Base-by-base conservation (phyloP, 2,888 invertebrate species). In the Pseudeuparius sepicola region DNA sequence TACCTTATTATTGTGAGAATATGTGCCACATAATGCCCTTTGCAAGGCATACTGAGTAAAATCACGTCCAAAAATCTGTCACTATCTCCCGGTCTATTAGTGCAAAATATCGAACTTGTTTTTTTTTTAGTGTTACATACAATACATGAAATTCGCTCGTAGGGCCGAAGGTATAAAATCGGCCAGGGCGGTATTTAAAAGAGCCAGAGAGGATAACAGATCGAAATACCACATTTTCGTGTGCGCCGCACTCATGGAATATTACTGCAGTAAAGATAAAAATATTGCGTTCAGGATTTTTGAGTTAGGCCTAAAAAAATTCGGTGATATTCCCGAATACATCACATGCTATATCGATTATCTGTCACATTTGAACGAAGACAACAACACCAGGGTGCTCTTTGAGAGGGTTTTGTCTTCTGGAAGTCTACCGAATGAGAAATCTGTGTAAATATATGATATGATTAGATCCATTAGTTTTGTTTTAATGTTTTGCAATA, bases 101-200 rank as follows among this genome's bases (percentile, higher is more conserved):
- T n/a, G n/a, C n/a, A n/a, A n/a, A n/a, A n/a, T n/a, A n/a, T n/a
- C n/a, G n/a, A n/a, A n/a, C n/a, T n/a, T n/a, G n/a, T n/a, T n/a
- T n/a, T 7, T 28, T 24, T 54, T 56, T 4, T 52, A 88, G 75
- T 89, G 90, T 0, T 99, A 90, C 57, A 89, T 98, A 10, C 98
- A 98, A 57, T 94, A 96, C 57, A 98, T 99, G 97, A 94, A 96
- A 66, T 99, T 98, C 60, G 87, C 93, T 0, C 70, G 98, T 9
- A 68, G 98, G 31, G 93, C 96, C 0, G 97, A 99, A 60, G 98
- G 98, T 14, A 97, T 98, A 45, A 96, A 96, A 62, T 84, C 94
- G 0, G 96, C 97, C 0, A 67, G 98, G 50, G 77, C 78, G 1
- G 86, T 98, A 9, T 99, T 99, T 60, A 96, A 96, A 59, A 71